A percentile compares a stretch with the other conserved stretches of the same genome.
These are phyloP conservation scores for Ophthalmolycus amberensis DNA, from an alignment of 2,113 vertebrate genomes.

Conservation along the genomic window DNA sequence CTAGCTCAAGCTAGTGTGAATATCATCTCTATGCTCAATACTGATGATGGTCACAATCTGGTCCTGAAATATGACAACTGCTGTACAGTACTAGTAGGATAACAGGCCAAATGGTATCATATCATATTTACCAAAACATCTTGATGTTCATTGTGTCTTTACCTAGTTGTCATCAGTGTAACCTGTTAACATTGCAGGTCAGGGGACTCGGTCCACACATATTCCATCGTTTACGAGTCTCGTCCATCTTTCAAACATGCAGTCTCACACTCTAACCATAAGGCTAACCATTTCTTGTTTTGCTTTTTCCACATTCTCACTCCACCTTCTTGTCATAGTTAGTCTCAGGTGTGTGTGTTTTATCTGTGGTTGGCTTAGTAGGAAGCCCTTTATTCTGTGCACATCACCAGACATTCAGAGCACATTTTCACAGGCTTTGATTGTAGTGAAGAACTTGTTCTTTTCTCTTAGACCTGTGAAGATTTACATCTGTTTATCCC, in stretches of 20 bases:
- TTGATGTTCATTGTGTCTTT: slow-evolving; percentile 9
- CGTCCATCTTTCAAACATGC: slow-evolving; percentile 18
- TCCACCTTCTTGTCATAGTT: slow-evolving; percentile 14
- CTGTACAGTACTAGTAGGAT: neutral
- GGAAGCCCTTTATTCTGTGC: neutral
- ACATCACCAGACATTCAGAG: neutral
- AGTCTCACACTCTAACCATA: slow-evolving; percentile 49
- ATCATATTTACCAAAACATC: slow-evolving; percentile 8
- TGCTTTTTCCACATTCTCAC: slow-evolving; percentile 41
- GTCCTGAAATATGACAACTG: neutral
- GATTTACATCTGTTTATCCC: neutral
- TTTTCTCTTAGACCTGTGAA: neutral
- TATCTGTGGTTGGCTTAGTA: neutral
- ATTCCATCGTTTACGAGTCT: slow-evolving; percentile 17
- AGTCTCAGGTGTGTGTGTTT: slow-evolving; percentile 15
- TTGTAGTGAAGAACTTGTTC: neutral
- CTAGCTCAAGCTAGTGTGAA: neutral
- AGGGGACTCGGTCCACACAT: slow-evolving; percentile 5
- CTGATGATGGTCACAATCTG: neutral
- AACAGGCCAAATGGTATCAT: neutral
- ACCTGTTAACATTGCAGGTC: neutral
- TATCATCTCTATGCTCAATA: neutral
- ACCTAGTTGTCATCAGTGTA: slow-evolving; percentile 6
- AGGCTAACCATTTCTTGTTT: slow-evolving; percentile 59
- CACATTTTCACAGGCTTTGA: neutral